Evolutionary conservation across 2,113 vertebrate genomes (phyloP).

Genomic region (Donacobius atricapilla): DNA sequence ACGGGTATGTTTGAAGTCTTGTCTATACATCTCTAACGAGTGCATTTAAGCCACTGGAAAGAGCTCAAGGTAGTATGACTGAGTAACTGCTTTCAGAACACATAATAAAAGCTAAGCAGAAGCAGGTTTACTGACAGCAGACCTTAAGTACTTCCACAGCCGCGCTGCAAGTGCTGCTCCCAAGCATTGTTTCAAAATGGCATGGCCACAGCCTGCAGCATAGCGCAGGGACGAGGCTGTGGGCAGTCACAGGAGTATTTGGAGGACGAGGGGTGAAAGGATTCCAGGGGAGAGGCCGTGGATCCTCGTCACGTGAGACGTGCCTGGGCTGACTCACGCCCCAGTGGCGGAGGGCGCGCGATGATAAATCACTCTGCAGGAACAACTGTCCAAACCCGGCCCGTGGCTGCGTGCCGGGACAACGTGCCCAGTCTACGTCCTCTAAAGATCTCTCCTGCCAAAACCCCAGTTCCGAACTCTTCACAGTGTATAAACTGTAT

Average conservation of each 20-base stretch:
- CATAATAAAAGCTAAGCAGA: neutral
- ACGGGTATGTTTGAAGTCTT: neutral
- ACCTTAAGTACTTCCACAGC: neutral
- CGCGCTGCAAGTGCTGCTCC: rapidly evolving
- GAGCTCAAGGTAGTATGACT: neutral
- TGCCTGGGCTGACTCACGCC: constrained; percentile 7
- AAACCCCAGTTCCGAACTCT: neutral
- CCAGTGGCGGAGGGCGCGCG: neutral
- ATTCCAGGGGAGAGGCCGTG: neutral
- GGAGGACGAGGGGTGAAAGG: neutral
- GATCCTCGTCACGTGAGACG: neutral
- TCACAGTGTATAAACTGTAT: rapidly evolving
- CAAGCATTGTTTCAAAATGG: neutral
- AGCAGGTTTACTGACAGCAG: neutral
- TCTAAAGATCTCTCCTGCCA: neutral
- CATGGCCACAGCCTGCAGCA: rapidly evolving
- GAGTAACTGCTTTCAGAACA: neutral
- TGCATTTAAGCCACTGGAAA: neutral
- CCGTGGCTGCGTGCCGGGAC: neutral
- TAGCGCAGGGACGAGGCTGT: rapidly evolving
- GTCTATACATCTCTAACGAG: neutral
- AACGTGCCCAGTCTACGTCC: rapidly evolving
- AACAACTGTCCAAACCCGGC: neutral
- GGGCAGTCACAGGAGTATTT: rapidly evolving
- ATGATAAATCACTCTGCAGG: neutral